Percentiles rank a stretch among this genome's conserved stretches.
These are phyloP conservation scores for Alethe castanea DNA, from an alignment of 2,113 vertebrate species.

Conservation along the genomic window DNA sequence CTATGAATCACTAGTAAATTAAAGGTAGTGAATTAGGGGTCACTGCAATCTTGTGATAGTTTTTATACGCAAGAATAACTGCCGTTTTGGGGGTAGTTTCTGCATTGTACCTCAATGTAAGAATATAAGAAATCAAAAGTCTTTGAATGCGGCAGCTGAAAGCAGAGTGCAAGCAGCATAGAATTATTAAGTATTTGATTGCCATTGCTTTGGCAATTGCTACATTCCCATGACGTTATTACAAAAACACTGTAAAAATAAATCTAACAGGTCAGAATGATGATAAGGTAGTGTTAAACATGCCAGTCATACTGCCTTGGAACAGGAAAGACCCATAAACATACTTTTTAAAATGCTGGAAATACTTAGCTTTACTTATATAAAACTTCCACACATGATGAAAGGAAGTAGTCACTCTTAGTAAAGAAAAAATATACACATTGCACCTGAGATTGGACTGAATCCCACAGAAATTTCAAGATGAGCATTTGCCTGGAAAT, in stretches of 20 bases:
- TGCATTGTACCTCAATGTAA: neutral
- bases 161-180: neutral
- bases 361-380: neutral
- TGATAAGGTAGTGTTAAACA: neutral
- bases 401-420: neutral
- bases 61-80: neutral
- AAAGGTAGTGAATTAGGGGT: neutral
- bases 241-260: neutral
- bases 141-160: neutral
- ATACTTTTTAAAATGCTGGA: neutral
- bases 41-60: neutral
- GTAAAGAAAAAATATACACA: neutral
- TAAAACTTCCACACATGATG: neutral
- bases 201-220: neutral
- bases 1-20: neutral
- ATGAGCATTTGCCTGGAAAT: neutral
- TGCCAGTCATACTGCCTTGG: neutral
- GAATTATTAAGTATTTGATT: neutral
- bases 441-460: neutral
- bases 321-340: neutral
- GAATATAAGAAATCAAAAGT: neutral
- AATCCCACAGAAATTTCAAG: neutral
- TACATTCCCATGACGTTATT: neutral
- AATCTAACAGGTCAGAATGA: neutral
- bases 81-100: neutral